Evolutionary conservation across 2,797 vertebrate species (phyloP).

Genomic region (Melanotaenia boesemani): DNA sequence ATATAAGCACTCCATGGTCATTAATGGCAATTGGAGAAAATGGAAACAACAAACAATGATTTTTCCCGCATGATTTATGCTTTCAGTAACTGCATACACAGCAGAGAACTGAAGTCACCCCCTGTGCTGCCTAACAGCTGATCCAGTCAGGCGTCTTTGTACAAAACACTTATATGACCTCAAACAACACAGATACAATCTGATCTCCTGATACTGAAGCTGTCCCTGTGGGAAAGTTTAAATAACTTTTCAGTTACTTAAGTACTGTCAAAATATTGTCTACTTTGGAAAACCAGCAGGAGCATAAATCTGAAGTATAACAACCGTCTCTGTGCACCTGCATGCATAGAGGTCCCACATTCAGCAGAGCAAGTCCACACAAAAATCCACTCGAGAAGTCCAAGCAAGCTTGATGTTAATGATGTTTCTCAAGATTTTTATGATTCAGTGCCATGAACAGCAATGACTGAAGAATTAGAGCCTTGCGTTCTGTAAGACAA

Average conservation of each 20-base stretch:
- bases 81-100: neutral
- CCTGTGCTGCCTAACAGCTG: neutral
- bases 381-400: neutral
- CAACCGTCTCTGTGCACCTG: neutral
- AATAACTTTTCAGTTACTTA: neutral
- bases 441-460: neutral
- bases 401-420: neutral
- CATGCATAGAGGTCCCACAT: neutral
- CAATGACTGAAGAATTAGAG: neutral
- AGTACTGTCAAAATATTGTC: neutral
- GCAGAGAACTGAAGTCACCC: neutral
- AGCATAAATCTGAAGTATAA: neutral
- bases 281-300: neutral
- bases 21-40: slow-evolving; percentile 9
- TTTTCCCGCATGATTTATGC: neutral
- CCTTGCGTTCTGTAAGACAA: neutral
- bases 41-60: no score
- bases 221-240: neutral
- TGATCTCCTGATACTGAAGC: neutral
- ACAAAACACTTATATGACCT: neutral
- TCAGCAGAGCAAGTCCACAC: neutral
- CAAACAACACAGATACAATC: neutral
- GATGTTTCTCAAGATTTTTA: neutral
- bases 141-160: neutral
- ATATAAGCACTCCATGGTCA: slow-evolving; percentile 17